Evolutionary conservation across 2,888 invertebrate genomes (phyloP).

Genomic region (Thalpophila matura): DNA sequence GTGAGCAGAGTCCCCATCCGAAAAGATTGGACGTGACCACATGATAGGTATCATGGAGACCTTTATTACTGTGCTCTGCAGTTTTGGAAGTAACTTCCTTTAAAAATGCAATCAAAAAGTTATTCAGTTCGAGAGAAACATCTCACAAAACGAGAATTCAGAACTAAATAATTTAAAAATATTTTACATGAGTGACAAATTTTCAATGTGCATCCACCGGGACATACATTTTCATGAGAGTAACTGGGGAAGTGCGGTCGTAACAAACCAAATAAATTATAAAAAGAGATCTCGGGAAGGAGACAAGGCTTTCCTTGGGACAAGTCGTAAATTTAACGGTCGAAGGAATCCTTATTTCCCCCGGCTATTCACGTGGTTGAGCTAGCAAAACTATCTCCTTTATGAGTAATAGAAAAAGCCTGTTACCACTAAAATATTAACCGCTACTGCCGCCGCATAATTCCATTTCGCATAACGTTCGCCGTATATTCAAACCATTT

Average conservation of each 20-base stretch:
- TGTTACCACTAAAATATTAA: slow-evolving; percentile 69
- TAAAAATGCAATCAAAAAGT: slow-evolving; percentile 48
- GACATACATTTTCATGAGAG: slow-evolving; percentile 78
- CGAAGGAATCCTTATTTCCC: slow-evolving; percentile 88
- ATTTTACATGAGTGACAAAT: slow-evolving; percentile 65
- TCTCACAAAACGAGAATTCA: slow-evolving; percentile 36
- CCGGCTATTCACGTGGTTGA: slow-evolving; percentile 83
- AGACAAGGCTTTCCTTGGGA: slow-evolving; percentile 86
- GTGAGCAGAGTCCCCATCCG: slow-evolving; percentile 85
- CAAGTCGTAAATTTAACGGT: slow-evolving; percentile 90
- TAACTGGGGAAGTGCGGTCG: slow-evolving; percentile 76
- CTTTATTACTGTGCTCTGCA: slow-evolving; percentile 41
- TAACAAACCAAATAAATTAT: slow-evolving; percentile 89
- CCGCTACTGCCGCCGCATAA: slow-evolving; percentile 47
- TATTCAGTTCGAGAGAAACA: slow-evolving; percentile 20
- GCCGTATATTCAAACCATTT: slow-evolving; percentile 37
- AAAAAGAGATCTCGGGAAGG: slow-evolving; percentile 84
- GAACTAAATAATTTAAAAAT: slow-evolving; percentile 44
- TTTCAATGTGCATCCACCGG: slow-evolving; percentile 68
- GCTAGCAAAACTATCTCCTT: slow-evolving; percentile 82
- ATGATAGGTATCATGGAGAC: slow-evolving; percentile 66
- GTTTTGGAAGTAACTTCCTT: slow-evolving; percentile 35
- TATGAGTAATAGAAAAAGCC: slow-evolving; percentile 81
- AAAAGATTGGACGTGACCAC: slow-evolving; percentile 88
- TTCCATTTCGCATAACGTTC: slow-evolving; percentile 48